Evolutionary conservation across 2,888 invertebrate species (phyloP).

Genomic region (Ctena decussata): DNA sequence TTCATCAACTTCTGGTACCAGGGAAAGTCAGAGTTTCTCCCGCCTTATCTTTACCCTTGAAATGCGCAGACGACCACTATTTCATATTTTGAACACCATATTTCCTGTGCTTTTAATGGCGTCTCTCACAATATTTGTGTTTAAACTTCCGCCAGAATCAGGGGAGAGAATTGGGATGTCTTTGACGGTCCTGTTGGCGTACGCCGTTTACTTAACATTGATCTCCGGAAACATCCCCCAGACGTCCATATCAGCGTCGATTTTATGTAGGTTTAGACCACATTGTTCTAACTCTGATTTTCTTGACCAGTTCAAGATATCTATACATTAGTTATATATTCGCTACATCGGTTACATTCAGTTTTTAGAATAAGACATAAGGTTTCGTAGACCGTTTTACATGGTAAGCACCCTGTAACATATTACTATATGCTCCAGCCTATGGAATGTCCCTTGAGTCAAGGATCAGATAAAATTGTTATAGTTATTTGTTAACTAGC

Average conservation of each 20-base stretch:
- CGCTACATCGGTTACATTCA: no score
- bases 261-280: slow-evolving; percentile 66
- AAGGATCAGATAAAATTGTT: no score
- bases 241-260: slow-evolving; percentile 62
- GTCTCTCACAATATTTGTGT: slow-evolving; percentile 65
- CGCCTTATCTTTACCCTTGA: slow-evolving; percentile 51
- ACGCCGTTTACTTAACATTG: slow-evolving; percentile 68
- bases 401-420: no score
- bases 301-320: no score
- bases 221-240: slow-evolving; percentile 69
- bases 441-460: no score
- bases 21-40: slow-evolving; percentile 36
- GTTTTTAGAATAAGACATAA: no score
- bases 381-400: no score
- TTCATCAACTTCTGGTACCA: not conserved
- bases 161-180: slow-evolving; percentile 64
- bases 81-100: slow-evolving; percentile 66
- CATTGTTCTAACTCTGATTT: no score
- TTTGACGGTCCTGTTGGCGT: slow-evolving; percentile 66
- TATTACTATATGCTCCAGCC: no score
- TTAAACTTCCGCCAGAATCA: slow-evolving; percentile 60
- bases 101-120: slow-evolving; percentile 67
- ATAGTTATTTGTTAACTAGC: no score
- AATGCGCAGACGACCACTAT: slow-evolving; percentile 60
- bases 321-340: no score